A percentile compares a stretch with the other conserved stretches of the same genome.
phyloP scores from a whole-genome alignment of 2,797 vertebrate species.

The Bradypodion ventrale region DNA sequence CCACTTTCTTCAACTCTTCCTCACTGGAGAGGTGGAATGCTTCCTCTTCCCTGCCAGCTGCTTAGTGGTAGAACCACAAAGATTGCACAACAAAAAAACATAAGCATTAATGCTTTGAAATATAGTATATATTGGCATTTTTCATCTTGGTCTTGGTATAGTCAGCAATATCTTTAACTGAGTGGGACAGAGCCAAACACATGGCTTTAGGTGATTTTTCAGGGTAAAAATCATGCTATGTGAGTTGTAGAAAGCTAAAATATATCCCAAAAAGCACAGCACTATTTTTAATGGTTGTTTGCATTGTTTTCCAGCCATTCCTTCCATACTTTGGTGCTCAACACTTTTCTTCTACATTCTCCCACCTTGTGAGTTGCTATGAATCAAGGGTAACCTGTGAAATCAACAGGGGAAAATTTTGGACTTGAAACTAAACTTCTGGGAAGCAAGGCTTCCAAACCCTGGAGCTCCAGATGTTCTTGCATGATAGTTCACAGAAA shows the following conservation, averaged over 20 bases:
- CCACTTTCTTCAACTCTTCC: too few relatives aligned
- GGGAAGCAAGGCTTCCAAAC: too few relatives aligned
- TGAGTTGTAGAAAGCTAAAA: neutral
- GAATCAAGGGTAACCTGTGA: neutral
- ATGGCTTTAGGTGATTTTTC: too few relatives aligned
- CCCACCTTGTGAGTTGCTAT: neutral
- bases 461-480: too few relatives aligned
- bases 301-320: too few relatives aligned
- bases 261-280: neutral
- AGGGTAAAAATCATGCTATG: neutral
- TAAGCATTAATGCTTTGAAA: constrained; percentile 39
- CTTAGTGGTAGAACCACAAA: too few relatives aligned
- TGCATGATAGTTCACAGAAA: too few relatives aligned
- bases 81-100: constrained; percentile 16
- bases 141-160: constrained; percentile 11
- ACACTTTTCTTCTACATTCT: neutral
- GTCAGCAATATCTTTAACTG: neutral
- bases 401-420: neutral
- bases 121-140: constrained; percentile 36
- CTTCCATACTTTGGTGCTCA: neutral
- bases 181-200: neutral
- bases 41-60: too few relatives aligned
- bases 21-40: too few relatives aligned
- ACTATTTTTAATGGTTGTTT: neutral
- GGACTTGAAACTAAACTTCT: too few relatives aligned